phyloP scores from a whole-genome alignment of 2,797 vertebrate species.

The Corythornis leucogaster region DNA sequence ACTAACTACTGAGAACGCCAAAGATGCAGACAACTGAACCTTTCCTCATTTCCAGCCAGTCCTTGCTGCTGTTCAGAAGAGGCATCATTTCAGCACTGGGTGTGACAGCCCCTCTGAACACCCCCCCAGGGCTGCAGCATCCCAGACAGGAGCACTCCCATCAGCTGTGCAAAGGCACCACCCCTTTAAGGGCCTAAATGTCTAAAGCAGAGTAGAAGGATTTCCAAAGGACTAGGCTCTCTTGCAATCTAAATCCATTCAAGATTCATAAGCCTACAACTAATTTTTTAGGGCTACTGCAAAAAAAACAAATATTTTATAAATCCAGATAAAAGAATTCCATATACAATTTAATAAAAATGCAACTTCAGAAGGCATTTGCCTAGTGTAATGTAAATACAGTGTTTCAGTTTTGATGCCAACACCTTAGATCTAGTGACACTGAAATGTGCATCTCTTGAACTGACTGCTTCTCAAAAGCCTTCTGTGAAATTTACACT shows the following conservation, averaged over 20 bases:
- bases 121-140: not conserved
- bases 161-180: not conserved
- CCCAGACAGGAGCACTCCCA: not conserved
- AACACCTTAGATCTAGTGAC: not conserved
- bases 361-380: not conserved
- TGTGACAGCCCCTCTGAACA: not conserved
- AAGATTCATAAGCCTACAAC: not conserved
- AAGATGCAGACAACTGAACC: not conserved
- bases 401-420: not conserved
- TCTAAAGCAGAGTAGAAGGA: not conserved
- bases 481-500: not conserved
- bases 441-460: not conserved
- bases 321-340: not conserved
- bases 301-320: not conserved
- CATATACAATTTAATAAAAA: not conserved
- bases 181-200: not conserved
- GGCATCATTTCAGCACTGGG: not conserved
- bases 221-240: not conserved
- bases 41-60: not conserved
- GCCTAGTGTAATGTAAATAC: not conserved
- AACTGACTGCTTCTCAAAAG: not conserved
- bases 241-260: not conserved
- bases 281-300: not conserved
- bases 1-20: not conserved
- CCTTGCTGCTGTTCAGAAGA: not conserved